phyloP scores from a whole-genome alignment of 2,113 vertebrate genomes.

The Neodontobutis hainanensis region DNA sequence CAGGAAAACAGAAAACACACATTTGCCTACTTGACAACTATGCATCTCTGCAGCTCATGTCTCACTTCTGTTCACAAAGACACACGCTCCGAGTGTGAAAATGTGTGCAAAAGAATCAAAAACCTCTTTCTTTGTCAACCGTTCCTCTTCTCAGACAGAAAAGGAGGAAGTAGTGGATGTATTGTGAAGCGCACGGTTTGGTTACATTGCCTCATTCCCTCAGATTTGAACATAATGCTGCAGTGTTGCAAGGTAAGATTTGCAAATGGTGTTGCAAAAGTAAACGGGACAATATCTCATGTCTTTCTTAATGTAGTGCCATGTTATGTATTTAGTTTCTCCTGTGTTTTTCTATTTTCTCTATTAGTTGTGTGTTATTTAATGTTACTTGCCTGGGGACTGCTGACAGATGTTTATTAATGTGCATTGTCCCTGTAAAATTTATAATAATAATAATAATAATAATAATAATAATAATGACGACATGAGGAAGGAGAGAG shows the following conservation, averaged over 20 bases:
- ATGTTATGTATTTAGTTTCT: no score
- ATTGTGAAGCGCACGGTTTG: not conserved
- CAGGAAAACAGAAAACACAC: no score
- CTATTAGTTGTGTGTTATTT: no score
- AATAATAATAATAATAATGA: no score
- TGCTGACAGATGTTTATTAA: no score
- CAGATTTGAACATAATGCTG: not conserved
- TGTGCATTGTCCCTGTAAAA: no score
- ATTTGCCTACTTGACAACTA: not conserved
- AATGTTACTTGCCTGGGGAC: no score
- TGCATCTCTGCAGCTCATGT: not conserved
- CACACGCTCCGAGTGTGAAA: not conserved
- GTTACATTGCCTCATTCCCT: constrained; percentile 11
- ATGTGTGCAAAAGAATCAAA: not conserved
- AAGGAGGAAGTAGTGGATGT: constrained; percentile 10
- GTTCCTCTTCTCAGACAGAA: not conserved
- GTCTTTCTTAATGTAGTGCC: no score
- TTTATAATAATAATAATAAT: no score
- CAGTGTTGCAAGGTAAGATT: not conserved
- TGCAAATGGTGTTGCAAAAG: not conserved
- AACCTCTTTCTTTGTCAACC: constrained; percentile 1
- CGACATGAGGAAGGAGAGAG: not conserved
- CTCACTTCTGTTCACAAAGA: not conserved
- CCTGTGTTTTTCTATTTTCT: no score
- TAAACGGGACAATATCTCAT: not conserved